Base-by-base conservation (phyloP, 2,797 vertebrate species). In the Chaetophractus vellerosus region DNA sequence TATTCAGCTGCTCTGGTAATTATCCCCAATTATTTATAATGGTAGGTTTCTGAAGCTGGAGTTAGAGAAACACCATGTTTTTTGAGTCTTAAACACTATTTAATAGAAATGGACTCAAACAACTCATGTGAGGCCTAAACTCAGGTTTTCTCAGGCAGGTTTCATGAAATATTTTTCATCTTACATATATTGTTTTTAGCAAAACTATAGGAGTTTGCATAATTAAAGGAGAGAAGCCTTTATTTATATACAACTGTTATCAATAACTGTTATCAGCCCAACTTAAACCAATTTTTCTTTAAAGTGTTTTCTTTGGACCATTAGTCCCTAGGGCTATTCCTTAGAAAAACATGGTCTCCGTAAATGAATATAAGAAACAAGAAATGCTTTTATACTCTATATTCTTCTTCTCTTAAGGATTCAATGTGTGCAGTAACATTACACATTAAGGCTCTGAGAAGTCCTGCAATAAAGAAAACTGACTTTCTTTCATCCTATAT, bases 1-100 rank as follows among this genome's bases (percentile, higher is more conserved):
- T 97, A 97, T 96, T 97, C 97, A 97, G 97, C 97, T 98, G 97
- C 94, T 97, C 94, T 96, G 72, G 12, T 76, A 96, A 97, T 52
- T 91, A 96, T 95, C 87, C 94, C 84, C 66, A 19, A 96, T 93
- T 72, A 96, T 82, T 95, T 89, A 12, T 86, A 59, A 92, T 41
- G 0, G 2, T 19, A 80, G 61, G 94, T 71, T 83, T 93, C 90
- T 94, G 95, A 96, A 48, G 93, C 94, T 91, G 74, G 71, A 38
- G 79, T 33, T 81, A 95, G 68, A 87, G 90, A 92, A 82, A 24
- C 92, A 4, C 75, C 38, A 14, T 93, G 93, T 69, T 45, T 79
- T 94, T 50, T 1, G 31, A 52, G 75, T n/a, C 57, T 72, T 9
- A 66, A 28, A 76, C 95, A 86, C 82, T 69, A 2, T 92, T 79